A percentile compares a stretch with the other conserved stretches of the same genome.
Evolutionary conservation across 2,797 vertebrate genomes (phyloP).

Genomic region (Alca torda): DNA sequence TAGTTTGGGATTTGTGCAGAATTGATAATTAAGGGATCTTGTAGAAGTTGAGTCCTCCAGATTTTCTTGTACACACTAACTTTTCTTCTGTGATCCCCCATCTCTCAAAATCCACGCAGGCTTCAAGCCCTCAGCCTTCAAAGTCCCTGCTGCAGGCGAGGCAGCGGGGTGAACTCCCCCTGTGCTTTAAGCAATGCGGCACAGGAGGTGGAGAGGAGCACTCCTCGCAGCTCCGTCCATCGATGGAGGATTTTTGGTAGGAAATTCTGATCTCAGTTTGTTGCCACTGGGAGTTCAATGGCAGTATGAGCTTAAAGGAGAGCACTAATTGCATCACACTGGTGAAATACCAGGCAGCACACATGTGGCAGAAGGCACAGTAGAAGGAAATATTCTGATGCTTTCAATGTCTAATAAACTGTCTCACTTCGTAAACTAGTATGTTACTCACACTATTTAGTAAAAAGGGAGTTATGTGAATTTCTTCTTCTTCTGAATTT

Average conservation of each 20-base stretch:
- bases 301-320: neutral
- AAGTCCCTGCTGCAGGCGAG: fast-evolving
- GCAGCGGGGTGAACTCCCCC: neutral
- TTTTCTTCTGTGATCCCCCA: fast-evolving
- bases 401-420: neutral
- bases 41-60: neutral
- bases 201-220: neutral
- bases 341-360: neutral
- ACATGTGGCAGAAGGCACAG: neutral
- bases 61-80: neutral
- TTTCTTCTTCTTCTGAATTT: neutral
- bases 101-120: neutral
- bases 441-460: neutral
- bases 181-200: fast-evolving
- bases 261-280: neutral
- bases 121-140: neutral
- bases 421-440: neutral
- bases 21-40: neutral
- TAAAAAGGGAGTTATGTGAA: neutral
- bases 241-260: neutral
- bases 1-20: fast-evolving
- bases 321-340: neutral
- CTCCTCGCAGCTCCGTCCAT: neutral
- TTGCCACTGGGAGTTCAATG: neutral
- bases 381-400: neutral